Percentiles rank a stretch among this genome's conserved stretches.
Evolutionary conservation across 2,113 vertebrate genomes (phyloP).

Genomic region (Acanthochromis polyacanthus): DNA sequence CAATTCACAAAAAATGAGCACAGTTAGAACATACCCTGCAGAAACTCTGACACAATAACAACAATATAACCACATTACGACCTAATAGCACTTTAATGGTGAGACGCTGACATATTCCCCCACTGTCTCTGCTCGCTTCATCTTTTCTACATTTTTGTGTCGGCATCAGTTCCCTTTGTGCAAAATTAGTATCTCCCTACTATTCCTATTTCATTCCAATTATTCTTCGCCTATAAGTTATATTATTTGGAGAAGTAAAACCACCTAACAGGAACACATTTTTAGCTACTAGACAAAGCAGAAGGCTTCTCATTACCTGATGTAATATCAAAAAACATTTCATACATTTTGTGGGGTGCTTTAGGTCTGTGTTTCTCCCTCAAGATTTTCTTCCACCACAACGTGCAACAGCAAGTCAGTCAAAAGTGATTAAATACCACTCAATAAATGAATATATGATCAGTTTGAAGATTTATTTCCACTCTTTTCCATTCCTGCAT

Average conservation of each 20-base stretch:
- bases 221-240: background rate
- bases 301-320: background rate
- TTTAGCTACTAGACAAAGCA: background rate
- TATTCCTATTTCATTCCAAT: background rate
- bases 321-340: background rate
- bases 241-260: background rate
- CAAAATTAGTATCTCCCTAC: conserved; percentile 14
- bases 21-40: conserved; percentile 48
- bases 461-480: background rate
- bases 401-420: background rate
- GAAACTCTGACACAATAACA: conserved; percentile 60
- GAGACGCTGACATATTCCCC: conserved; percentile 39
- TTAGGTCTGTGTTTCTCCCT: background rate
- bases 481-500: conserved; percentile 8
- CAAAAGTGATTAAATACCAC: background rate
- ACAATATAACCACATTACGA: conserved; percentile 48
- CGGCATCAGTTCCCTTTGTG: background rate
- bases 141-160: conserved; percentile 31
- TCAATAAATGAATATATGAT: background rate
- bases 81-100: conserved; percentile 44
- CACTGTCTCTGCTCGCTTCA: conserved; percentile 11
- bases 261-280: background rate
- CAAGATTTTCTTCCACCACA: background rate
- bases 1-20: conserved; percentile 53
- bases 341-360: background rate